phyloP scores from a whole-genome alignment of 2,888 invertebrate species.

The Hesperia comma region DNA sequence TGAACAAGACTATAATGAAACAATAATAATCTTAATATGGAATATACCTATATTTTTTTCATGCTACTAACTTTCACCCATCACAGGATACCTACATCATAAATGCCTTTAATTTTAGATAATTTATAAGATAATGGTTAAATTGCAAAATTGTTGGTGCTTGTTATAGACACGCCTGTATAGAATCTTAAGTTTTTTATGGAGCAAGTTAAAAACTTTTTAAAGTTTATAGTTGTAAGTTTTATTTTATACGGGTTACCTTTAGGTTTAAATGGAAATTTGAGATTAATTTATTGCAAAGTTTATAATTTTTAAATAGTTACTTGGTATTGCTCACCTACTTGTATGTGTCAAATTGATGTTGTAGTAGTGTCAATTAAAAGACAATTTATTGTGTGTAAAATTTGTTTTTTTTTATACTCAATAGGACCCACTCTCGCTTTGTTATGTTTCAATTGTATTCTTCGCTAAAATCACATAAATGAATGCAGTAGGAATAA shows the following conservation, averaged over 20 bases:
- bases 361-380: slow-evolving; percentile 51
- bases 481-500: too few species aligned
- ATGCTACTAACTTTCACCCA: too few species aligned
- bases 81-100: too few species aligned
- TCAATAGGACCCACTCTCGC: too few species aligned
- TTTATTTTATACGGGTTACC: slow-evolving; percentile 34
- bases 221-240: slow-evolving; percentile 23
- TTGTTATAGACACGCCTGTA: slow-evolving; percentile 2
- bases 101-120: background rate
- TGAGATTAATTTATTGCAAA: slow-evolving; percentile 31
- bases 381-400: slow-evolving; percentile 45
- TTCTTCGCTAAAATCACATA: too few species aligned
- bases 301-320: slow-evolving; percentile 15
- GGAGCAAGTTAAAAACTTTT: slow-evolving; percentile 4
- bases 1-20: too few species aligned
- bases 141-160: slow-evolving; percentile 15
- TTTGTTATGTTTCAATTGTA: too few species aligned
- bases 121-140: background rate
- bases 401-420: slow-evolving; percentile 2
- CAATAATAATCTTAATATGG: too few species aligned
- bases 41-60: too few species aligned
- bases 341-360: slow-evolving; percentile 35
- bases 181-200: slow-evolving; percentile 13
- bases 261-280: slow-evolving; percentile 9
- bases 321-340: slow-evolving; percentile 23